A percentile compares a stretch with the other conserved stretches of the same genome.
These are phyloP conservation scores for Eulemur rufifrons DNA, from an alignment of 2,113 vertebrate species.

Conservation along the genomic window DNA sequence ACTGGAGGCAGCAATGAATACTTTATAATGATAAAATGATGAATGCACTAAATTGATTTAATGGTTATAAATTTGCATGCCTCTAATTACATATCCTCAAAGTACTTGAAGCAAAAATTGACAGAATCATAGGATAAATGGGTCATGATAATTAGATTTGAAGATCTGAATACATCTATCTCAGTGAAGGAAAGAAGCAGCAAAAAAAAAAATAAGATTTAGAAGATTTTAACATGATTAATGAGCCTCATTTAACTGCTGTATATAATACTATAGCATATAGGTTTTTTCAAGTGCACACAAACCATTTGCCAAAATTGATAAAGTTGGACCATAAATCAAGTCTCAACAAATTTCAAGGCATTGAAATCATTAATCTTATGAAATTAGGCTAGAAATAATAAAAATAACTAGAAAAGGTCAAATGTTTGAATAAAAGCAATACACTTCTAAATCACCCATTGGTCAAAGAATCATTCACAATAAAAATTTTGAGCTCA, in stretches of 20 bases:
- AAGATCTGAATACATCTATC: constrained; percentile 10
- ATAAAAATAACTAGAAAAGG: background rate
- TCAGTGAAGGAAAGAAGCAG: background rate
- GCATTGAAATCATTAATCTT: constrained; percentile 28
- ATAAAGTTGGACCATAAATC: constrained; percentile 30
- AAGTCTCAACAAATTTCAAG: constrained; percentile 37
- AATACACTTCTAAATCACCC: background rate
- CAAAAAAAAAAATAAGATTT: constrained; percentile 37
- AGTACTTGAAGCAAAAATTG: constrained; percentile 2
- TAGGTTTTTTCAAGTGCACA: constrained; percentile 3
- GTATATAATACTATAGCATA: background rate
- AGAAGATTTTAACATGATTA: constrained; percentile 41
- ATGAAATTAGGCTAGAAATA: background rate
- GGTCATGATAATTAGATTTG: constrained; percentile 21
- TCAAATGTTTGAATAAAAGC: background rate
- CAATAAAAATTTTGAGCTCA: background rate
- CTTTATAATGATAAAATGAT: background rate
- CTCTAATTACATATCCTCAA: background rate
- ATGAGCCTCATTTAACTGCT: constrained; percentile 32
- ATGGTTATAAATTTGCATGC: background rate
- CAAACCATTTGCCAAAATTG: constrained; percentile 45
- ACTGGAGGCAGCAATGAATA: background rate
- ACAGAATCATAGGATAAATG: constrained; percentile 9
- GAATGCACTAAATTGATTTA: background rate
- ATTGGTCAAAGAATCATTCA: background rate